Evolutionary conservation across 2,797 vertebrate genomes (phyloP).

Genomic region (Sciurus carolinensis): DNA sequence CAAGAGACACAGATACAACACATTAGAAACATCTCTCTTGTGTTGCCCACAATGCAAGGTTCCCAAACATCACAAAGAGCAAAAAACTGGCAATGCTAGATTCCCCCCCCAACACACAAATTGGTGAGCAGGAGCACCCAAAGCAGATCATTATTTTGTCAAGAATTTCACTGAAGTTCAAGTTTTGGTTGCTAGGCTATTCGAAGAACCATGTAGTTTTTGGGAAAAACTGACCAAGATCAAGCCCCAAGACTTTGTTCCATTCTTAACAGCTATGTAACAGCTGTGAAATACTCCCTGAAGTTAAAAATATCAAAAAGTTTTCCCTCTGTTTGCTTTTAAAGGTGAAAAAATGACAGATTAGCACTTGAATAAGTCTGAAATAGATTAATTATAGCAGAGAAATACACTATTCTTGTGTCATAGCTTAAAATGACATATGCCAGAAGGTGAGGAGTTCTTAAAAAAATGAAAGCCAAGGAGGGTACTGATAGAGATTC

Average conservation of each 20-base stretch:
- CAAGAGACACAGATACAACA: conserved; percentile 74
- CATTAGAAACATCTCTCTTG: conserved; percentile 52
- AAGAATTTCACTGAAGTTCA: neutral
- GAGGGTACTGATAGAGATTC: neutral
- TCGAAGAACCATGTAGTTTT: neutral
- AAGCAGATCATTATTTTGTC: neutral
- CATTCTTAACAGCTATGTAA: neutral
- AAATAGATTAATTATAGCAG: neutral
- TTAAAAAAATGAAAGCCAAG: neutral
- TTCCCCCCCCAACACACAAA: neutral
- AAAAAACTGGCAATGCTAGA: neutral
- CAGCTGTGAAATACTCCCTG: neutral
- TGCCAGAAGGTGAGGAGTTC: neutral
- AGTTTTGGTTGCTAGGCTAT: neutral
- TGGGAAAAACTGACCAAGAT: neutral
- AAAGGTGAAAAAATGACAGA: neutral
- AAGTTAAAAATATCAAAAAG: conserved; percentile 40
- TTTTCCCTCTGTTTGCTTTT: conserved; percentile 25
- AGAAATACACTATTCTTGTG: conserved; percentile 7
- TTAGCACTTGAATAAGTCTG: neutral
- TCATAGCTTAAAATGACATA: conserved; percentile 12
- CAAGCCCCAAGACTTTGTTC: conserved; percentile 2
- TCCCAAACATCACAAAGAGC: conserved; percentile 52
- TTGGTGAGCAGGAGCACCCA: neutral
- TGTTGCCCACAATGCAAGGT: neutral